Conservation (phyloP, 2,113 vertebrate genomes). For the Chitala chitala region DNA sequence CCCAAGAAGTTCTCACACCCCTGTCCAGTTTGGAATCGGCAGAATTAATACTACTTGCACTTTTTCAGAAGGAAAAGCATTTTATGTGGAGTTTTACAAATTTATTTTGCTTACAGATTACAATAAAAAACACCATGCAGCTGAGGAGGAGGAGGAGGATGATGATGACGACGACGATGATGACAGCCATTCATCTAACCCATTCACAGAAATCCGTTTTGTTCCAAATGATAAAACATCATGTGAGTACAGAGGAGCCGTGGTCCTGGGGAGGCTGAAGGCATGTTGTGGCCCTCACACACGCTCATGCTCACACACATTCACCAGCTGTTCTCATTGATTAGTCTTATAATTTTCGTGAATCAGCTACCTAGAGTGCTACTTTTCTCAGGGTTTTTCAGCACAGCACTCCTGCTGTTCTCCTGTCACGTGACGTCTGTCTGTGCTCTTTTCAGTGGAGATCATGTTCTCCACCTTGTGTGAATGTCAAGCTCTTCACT, state of each 20-base stretch:
- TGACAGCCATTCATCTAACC: conserved; percentile 53
- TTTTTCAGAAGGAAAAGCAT: background rate
- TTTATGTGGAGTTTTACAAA: too few species aligned
- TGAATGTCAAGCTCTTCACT: conserved; percentile 91
- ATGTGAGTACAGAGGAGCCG: conserved; percentile 63
- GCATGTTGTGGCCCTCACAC: too few species aligned
- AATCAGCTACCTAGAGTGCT: too few species aligned
- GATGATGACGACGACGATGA: conserved; percentile 58
- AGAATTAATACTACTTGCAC: background rate
- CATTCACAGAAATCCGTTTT: conserved; percentile 87
- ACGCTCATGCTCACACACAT: too few species aligned
- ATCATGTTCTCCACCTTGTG: conserved; percentile 94
- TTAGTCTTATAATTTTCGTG: too few species aligned
- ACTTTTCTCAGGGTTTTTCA: too few species aligned
- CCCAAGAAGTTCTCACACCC: background rate
- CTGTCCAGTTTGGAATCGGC: background rate
- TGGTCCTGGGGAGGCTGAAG: background rate
- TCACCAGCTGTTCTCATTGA: too few species aligned
- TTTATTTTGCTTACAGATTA: conserved; percentile 54
- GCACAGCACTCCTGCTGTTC: too few species aligned
- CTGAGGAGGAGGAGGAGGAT: conserved; percentile 44
- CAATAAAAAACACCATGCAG: conserved; percentile 56
- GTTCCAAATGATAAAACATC: conserved; percentile 82
- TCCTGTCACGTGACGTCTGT: background rate
- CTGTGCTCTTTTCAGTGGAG: conserved; percentile 68